Evolutionary conservation across 2,888 invertebrate species (phyloP), one percentile per base, ranked within the genome.

Genomic region (Synergus umbraculus): DNA sequence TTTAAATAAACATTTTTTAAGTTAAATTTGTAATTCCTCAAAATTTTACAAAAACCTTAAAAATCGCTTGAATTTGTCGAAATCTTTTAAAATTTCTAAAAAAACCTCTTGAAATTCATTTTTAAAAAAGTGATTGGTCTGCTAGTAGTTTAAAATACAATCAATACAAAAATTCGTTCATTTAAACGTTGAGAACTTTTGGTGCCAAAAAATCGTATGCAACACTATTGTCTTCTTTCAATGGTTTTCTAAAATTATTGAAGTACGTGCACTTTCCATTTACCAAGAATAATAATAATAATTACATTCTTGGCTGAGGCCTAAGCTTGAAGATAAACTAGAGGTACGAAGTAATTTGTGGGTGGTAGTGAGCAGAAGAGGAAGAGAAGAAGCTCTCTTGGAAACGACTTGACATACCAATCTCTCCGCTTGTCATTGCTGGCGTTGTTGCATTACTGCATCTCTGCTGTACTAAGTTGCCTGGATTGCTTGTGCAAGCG

Each of bases 381-480:
- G 66, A 64, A 60, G 54, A 44, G 37, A 58, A 44, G 78, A 82
- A 83, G 76, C 78, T 83, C 60, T 46, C 15, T 76, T 54, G 81
- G 78, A 80, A 83, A 82, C 82, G 76, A 76, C 79, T 83, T 85
- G 84, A 84, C 83, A 82, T 81, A 79, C 83, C 84, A 85, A 85
- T 86, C 85, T 84, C 86, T 85, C 82, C 85, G 85, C 87, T 83
- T 85, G 81, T 67, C 80, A 82, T 49, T 64, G 76, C 60, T 78
- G 64, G 65, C 79, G 78, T 78, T 81, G 77, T 79, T 76, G 82
- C 80, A 73, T 58, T 80, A 78, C 76, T 54, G 73, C 69, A 77
- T 76, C 29, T 69, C 67, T 76, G 73, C 66, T 65, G 64, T 58
- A 69, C 76, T 41, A 41, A 49, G 63, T 67, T 60, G 54, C 22